Conservation (phyloP, 2,113 vertebrate genomes). For the Leptosomus discolor region DNA sequence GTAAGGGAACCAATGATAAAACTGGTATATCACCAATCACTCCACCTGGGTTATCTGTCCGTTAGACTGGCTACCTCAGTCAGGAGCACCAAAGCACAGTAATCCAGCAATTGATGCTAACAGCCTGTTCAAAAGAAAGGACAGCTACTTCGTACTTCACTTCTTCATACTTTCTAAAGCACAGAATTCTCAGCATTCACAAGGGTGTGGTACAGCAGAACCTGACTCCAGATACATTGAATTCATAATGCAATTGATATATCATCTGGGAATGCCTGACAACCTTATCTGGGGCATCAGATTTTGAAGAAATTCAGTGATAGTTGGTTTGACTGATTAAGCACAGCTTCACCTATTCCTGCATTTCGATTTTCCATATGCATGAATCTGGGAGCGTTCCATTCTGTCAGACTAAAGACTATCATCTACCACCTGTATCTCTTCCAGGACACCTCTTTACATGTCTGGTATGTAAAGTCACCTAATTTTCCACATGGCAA, state of each 20-base stretch:
- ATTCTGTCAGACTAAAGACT: background rate
- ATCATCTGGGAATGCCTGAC: background rate
- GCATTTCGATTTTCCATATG: background rate
- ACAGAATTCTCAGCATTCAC: background rate
- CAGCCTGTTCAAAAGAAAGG: background rate
- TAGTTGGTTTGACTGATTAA: background rate
- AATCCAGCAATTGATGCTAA: background rate
- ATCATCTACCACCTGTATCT: background rate
- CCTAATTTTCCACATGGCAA: background rate
- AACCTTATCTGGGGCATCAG: background rate
- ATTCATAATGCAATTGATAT: background rate
- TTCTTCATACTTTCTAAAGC: background rate
- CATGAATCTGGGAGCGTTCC: background rate
- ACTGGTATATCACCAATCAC: background rate
- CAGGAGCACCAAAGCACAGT: background rate
- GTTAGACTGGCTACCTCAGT: background rate
- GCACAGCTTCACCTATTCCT: background rate
- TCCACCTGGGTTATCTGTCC: background rate
- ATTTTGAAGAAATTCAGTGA: background rate
- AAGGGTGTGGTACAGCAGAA: background rate
- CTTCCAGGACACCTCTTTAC: background rate
- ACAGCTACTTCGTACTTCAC: background rate
- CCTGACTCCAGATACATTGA: background rate
- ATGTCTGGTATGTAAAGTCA: background rate
- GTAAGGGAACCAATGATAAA: background rate